A percentile compares a stretch with the other conserved stretches of the same genome.
Conservation (phyloP, 2,113 vertebrate genomes). For the Fregata magnificens region DNA sequence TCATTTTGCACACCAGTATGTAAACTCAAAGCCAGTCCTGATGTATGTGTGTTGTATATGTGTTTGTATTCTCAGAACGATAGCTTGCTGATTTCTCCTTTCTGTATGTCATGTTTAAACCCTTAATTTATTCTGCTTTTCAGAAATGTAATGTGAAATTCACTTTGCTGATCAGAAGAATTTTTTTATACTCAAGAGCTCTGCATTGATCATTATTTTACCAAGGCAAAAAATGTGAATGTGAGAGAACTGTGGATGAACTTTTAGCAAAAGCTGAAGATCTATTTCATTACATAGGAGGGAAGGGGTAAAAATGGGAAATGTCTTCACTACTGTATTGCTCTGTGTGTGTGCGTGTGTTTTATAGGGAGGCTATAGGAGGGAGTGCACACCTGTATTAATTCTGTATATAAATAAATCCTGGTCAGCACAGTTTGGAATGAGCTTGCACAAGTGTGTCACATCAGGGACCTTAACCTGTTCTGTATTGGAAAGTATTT, state of each 20-base stretch:
- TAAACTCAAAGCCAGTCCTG: not conserved
- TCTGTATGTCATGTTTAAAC: not conserved
- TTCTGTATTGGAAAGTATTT: not conserved
- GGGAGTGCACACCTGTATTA: not conserved
- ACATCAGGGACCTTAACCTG: not conserved
- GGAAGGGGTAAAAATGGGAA: not conserved
- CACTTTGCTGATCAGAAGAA: not conserved
- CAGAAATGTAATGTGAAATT: not conserved
- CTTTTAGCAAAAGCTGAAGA: not conserved
- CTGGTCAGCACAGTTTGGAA: not conserved
- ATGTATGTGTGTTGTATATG: not conserved
- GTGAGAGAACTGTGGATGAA: not conserved
- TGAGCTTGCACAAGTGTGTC: not conserved
- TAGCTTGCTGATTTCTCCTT: not conserved
- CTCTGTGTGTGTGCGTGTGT: not conserved
- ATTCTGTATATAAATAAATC: not conserved
- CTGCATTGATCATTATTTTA: not conserved
- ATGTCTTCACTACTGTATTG: not conserved
- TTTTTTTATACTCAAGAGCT: not conserved
- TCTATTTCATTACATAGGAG: not conserved
- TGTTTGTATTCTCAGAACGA: not conserved
- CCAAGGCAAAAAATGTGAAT: not conserved
- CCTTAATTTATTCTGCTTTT: not conserved
- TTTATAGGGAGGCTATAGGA: not conserved
- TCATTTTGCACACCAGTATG: not conserved